Conservation (phyloP, 2,797 vertebrate species). For the Rhodeus uyekii region DNA sequence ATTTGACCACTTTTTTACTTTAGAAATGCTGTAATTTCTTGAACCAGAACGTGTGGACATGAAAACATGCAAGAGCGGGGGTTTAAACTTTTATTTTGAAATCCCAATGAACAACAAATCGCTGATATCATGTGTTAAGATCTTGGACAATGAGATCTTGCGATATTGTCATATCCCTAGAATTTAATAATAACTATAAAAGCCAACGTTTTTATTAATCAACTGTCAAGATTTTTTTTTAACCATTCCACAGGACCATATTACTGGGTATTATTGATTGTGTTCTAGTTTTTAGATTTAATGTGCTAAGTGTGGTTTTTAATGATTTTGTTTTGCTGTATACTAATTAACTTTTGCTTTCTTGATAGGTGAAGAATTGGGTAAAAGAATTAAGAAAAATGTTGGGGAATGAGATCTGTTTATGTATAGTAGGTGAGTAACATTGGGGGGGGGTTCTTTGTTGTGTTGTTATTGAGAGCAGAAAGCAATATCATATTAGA, state of each 20-base stretch:
- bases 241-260: too few relatives aligned
- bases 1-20: too few relatives aligned
- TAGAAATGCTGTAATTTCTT: too few relatives aligned
- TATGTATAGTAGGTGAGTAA: conserved; percentile 98
- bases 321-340: conserved; percentile 30
- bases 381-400: conserved; percentile 99
- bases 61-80: too few relatives aligned
- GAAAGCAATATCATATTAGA: neutral
- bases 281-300: neutral
- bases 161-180: too few relatives aligned
- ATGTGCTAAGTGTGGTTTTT: neutral
- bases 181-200: neutral
- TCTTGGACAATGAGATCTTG: too few relatives aligned
- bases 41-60: too few relatives aligned
- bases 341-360: neutral
- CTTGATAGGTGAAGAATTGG: conserved; percentile 95
- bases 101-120: too few relatives aligned
- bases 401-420: conserved; percentile 98
- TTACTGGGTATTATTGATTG: neutral
- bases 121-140: too few relatives aligned
- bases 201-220: neutral
- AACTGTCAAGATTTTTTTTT: neutral
- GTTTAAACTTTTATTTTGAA: too few relatives aligned
- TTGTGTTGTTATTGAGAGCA: neutral
- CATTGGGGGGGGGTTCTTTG: too few relatives aligned